A percentile compares a stretch with the other conserved stretches of the same genome.
Evolutionary conservation across 2,797 vertebrate genomes (phyloP).

Genomic region (Melanotaenia pygmaea): DNA sequence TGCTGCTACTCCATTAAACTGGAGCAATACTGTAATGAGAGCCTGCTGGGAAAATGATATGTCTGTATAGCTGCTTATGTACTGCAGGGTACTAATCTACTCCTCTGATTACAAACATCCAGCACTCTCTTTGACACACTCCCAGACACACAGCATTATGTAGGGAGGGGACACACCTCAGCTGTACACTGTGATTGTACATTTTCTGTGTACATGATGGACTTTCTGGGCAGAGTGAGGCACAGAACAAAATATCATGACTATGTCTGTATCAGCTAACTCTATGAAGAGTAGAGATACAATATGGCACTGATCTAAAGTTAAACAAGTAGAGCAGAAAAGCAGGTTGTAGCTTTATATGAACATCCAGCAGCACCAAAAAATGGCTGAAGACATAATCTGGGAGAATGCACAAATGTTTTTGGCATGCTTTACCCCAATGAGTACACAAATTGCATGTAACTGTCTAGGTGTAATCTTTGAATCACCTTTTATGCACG

Average conservation of each 20-base stretch:
- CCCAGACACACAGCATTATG: conserved; percentile 58
- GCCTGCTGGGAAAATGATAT: conserved; percentile 83
- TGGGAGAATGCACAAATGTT: conserved; percentile 21
- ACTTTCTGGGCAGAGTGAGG: conserved; percentile 62
- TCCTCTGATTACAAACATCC: conserved; percentile 80
- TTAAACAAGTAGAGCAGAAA: conserved; percentile 30
- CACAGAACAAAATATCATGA: conserved; percentile 52
- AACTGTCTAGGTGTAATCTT: conserved; percentile 4
- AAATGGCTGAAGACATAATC: conserved; percentile 12
- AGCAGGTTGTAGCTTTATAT: conserved; percentile 39
- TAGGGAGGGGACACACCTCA: conserved; percentile 72
- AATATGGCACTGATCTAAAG: conserved; percentile 26
- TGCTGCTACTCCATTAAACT: conserved; percentile 70
- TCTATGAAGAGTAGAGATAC: conserved; percentile 40
- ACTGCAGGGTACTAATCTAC: conserved; percentile 83
- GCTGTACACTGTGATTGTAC: conserved; percentile 67
- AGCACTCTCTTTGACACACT: conserved; percentile 63
- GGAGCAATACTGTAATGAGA: conserved; percentile 79
- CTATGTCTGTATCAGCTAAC: conserved; percentile 58
- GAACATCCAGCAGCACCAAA: conserved; percentile 45
- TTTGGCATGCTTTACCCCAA: conserved; percentile 23
- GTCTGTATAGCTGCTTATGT: conserved; percentile 74
- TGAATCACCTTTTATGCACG: conserved; percentile 12
- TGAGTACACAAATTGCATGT: conserved; percentile 12
- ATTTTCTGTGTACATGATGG: conserved; percentile 73